Conservation (phyloP, 2,888 invertebrate genomes). For the Alentia gelatinosa region DNA sequence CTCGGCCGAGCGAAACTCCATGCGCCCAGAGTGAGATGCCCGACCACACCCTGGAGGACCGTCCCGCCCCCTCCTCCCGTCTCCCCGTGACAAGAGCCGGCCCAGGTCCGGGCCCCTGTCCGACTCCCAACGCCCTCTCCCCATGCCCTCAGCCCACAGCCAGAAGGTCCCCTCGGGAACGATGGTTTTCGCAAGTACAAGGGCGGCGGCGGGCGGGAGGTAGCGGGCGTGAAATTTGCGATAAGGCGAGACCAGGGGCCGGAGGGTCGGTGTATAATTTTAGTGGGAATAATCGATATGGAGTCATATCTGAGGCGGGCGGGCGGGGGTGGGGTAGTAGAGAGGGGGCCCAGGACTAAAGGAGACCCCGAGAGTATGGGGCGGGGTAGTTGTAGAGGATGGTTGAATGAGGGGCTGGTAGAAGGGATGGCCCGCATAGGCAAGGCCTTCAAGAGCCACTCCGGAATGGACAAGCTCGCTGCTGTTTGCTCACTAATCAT, state of each 20-base stretch:
- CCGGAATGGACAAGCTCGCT: neutral
- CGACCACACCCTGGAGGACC: neutral
- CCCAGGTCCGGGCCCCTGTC: neutral
- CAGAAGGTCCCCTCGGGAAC: neutral
- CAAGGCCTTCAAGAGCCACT: neutral
- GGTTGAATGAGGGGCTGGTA: neutral
- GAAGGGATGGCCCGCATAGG: too few relatives aligned
- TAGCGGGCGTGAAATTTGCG: slow-evolving; percentile 22
- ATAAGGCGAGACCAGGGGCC: neutral
- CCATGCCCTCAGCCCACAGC: too few relatives aligned
- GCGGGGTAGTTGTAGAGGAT: neutral
- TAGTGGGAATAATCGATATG: slow-evolving; percentile 25
- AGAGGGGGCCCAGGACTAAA: neutral
- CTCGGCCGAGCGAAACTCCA: neutral
- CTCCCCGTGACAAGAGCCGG: neutral
- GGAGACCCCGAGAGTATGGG: neutral
- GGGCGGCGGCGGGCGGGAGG: neutral
- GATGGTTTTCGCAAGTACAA: neutral
- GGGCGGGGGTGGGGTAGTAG: neutral
- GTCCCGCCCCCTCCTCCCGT: neutral
- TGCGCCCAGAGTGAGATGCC: neutral
- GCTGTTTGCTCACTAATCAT: neutral
- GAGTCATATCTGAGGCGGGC: neutral
- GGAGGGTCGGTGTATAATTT: neutral
- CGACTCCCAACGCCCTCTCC: neutral